Conservation (phyloP, 2,888 invertebrate species). For the Ditylenchus weischeri region DNA sequence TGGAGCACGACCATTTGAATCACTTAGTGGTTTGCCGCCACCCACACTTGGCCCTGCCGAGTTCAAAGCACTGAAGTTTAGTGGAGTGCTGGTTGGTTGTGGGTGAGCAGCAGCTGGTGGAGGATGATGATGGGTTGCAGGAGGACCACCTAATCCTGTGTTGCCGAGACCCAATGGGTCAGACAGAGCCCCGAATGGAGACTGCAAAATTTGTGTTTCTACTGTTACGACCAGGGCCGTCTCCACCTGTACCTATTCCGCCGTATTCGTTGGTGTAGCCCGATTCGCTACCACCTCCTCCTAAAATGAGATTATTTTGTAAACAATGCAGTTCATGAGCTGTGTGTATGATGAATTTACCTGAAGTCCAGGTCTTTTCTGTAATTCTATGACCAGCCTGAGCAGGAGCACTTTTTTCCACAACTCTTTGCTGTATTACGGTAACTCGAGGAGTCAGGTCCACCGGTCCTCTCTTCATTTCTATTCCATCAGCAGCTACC, state of each 20-base stretch:
- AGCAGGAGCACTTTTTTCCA: constrained; percentile 48
- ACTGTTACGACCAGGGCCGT: constrained; percentile 14
- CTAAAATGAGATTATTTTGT: background rate
- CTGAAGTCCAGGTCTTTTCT: constrained; percentile 53
- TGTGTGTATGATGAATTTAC: background rate
- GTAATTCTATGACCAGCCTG: constrained; percentile 49
- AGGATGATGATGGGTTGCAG: constrained; percentile 24
- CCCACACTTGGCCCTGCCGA: no score
- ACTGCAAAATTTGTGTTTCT: constrained; percentile 24
- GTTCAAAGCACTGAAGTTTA: no score
- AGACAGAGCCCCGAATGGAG: constrained; percentile 29
- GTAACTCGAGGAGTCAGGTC: constrained; percentile 54
- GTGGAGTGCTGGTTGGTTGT: constrained; percentile 6
- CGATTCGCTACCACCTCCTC: constrained; percentile 20
- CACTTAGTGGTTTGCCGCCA: no score
- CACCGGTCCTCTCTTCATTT: constrained; percentile 51
- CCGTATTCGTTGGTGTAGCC: constrained; percentile 11
- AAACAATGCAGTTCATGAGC: background rate
- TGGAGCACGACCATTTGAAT: no score
- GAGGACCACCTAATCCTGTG: constrained; percentile 19
- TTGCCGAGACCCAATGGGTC: constrained; percentile 24
- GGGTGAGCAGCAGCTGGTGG: no score
- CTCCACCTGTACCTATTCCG: background rate
- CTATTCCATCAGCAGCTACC: constrained; percentile 55
- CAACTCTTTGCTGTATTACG: constrained; percentile 52